Base-by-base conservation (phyloP, 2,797 vertebrate genomes). In the Pantherophis vulpinus region DNA sequence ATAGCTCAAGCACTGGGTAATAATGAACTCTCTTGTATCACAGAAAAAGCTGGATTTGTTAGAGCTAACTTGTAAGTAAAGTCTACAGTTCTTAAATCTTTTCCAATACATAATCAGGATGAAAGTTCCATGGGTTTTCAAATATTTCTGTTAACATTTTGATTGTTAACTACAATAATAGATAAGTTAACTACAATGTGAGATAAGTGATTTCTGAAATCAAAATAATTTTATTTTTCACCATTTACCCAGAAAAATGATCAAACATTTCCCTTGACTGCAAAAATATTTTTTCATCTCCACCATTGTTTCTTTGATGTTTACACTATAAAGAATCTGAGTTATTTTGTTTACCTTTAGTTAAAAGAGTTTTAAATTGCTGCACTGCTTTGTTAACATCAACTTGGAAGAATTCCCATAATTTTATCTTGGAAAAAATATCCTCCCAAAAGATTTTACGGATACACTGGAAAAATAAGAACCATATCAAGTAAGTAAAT, bases 351-450 rank as follows among this genome's bases (percentile, higher is more conserved):
- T 96, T 96, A 99, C 99, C 98, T 91, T 98, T 97, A 87, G 96
- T 97, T 54, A 99, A 98, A 54, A 98, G 98, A 2, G 94, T 94
- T 96, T 96, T 98, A 96, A 99, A 99, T 93, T 98, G 97, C 54
- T 98, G 98, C 94, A 99, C 98, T 14, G 97, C 95, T 95, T 95
- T 96, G 92, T 98, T 96, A 96, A 99, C 98, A 2, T 98, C 98
- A 95, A 99, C 98, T 98, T 99, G 99, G 97, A 97, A 99, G 98
- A 99, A 99, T 94, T 99, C 98, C 99, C 99, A 99, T n/a, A 99
- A 97, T 88, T 97, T 99, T 96, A 98, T 93, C 93, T 97, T 98
- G 93, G 99, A 98, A 96, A 96, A 99, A 89, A 99, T 86, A 1
- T 99, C 98, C 95, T 98, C 97, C 98, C 97, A 98, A 92, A 99